Percentiles rank a stretch among this genome's conserved stretches.
These are phyloP conservation scores for Papilio aristodemus DNA, from an alignment of 1,140 invertebrate species.

Conservation along the genomic window DNA sequence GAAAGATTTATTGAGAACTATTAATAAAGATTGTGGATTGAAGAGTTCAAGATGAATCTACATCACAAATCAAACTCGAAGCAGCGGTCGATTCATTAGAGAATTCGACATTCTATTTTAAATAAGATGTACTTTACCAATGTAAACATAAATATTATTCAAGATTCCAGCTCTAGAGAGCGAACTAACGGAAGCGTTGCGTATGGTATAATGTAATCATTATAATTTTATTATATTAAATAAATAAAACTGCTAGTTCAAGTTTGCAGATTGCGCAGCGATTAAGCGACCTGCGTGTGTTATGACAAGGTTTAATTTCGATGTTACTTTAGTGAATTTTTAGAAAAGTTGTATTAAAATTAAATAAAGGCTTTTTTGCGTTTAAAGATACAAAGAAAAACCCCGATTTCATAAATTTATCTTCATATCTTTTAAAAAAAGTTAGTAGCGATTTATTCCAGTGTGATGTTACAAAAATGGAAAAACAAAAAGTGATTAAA, in stretches of 20 bases:
- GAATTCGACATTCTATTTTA: constrained; percentile 6
- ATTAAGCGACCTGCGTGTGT: no score
- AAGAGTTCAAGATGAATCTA: not conserved
- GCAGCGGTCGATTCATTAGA: not conserved
- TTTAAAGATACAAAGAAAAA: no score
- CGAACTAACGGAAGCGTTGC: not conserved
- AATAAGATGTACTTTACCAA: not conserved
- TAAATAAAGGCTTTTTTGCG: no score
- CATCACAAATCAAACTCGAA: not conserved
- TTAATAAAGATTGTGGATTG: constrained; percentile 5
- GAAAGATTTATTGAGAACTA: constrained; percentile 1
- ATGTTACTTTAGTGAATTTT: no score
- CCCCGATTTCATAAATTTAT: no score
- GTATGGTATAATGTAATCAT: constrained; percentile 13
- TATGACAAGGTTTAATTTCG: no score
- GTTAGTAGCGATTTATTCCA: no score
- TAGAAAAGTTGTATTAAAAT: no score
- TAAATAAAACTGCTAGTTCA: not conserved
- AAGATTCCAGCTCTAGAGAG: not conserved
- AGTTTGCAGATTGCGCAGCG: no score
- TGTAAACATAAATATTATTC: constrained; percentile 16
- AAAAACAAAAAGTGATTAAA: no score
- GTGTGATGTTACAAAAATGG: no score
- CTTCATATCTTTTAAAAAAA: no score
- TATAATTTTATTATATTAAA: not conserved